phyloP scores from a whole-genome alignment of 2,113 vertebrate genomes.

The Calidris pygmaea region DNA sequence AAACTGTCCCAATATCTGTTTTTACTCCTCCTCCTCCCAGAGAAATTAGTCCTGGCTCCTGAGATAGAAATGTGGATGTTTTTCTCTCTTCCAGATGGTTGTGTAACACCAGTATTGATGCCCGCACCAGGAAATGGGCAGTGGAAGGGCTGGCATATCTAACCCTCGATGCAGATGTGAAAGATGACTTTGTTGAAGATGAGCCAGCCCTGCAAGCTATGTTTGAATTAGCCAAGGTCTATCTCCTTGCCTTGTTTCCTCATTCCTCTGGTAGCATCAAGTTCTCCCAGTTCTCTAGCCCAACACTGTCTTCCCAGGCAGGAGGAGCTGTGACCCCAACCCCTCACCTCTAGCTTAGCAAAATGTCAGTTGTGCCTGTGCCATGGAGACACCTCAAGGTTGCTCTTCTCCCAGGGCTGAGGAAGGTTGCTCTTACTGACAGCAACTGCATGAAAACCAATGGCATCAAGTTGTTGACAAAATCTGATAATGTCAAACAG shows the following conservation, averaged over 20 bases:
- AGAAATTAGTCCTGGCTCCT: not conserved
- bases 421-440: not conserved
- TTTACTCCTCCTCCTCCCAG: not conserved
- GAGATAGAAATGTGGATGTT: not conserved
- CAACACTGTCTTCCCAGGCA: not conserved
- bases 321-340: not conserved
- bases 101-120: constrained; percentile 88
- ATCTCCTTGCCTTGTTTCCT: not conserved
- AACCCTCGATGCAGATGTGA: constrained; percentile 95
- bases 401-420: not conserved
- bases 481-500: not conserved
- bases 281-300: not conserved
- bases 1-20: not conserved
- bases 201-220: constrained; percentile 90
- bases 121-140: constrained; percentile 92
- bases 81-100: constrained; percentile 83
- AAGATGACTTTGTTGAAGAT: constrained; percentile 97
- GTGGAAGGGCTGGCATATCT: constrained; percentile 94
- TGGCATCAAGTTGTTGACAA: not conserved
- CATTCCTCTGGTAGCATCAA: not conserved
- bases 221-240: constrained; percentile 94
- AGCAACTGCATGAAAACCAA: not conserved
- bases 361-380: not conserved
- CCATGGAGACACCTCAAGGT: not conserved
- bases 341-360: not conserved